A percentile compares a stretch with the other conserved stretches of the same genome.
phyloP scores from a whole-genome alignment of 1,140 invertebrate genomes.

The Pogonomyrmex californicus region DNA sequence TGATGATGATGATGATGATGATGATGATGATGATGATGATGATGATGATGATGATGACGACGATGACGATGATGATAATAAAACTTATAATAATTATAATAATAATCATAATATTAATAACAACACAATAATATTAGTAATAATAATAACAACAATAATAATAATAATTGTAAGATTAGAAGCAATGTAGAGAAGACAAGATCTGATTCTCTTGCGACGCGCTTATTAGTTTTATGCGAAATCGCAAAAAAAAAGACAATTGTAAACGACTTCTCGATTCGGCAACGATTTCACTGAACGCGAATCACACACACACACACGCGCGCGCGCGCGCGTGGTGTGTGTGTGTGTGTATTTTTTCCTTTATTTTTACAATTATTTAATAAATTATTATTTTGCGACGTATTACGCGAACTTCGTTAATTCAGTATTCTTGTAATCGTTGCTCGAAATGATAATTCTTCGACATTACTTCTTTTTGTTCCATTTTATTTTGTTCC shows the following conservation, averaged over 20 bases:
- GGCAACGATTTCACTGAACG: conserved; percentile 30
- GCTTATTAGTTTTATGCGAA: conserved; percentile 51
- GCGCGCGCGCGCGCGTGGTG: no score
- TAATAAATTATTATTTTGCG: conserved; percentile 35
- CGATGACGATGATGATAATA: conserved; percentile 17
- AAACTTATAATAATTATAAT: conserved; percentile 42
- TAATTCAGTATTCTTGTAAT: conserved; percentile 21
- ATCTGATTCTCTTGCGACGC: conserved; percentile 49
- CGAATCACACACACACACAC: not conserved
- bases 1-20: no score
- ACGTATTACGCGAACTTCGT: not conserved
- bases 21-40: conserved; percentile 15
- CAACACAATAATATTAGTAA: conserved; percentile 12
- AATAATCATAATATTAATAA: conserved; percentile 36
- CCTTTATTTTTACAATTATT: conserved; percentile 22
- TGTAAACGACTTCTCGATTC: conserved; percentile 14
- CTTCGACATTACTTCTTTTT: not conserved
- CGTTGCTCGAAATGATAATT: conserved; percentile 63
- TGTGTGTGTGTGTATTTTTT: not conserved
- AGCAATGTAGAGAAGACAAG: conserved; percentile 43
- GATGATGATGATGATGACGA: conserved; percentile 13
- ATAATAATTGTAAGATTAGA: conserved; percentile 48
- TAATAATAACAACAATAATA: conserved; percentile 39
- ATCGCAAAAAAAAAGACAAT: conserved; percentile 16
- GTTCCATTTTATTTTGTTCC: not conserved